These are phyloP conservation scores for Mythimna vitellina DNA, from an alignment of 2,888 invertebrate genomes.

Conservation along the genomic window DNA sequence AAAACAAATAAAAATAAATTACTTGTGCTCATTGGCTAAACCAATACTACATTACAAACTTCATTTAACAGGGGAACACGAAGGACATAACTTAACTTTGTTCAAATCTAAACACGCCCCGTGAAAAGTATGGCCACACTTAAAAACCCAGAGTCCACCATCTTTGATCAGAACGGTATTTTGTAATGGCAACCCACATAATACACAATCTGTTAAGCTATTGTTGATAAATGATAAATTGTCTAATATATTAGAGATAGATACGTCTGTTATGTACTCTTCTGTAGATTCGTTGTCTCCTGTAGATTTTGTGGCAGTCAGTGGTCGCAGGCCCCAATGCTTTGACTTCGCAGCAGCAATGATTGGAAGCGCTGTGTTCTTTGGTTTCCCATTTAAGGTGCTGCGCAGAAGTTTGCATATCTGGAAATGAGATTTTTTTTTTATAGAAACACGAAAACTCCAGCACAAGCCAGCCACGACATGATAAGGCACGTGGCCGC, in stretches of 20 bases:
- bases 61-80: slow-evolving; percentile 76
- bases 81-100: slow-evolving; percentile 87
- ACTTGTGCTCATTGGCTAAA: slow-evolving; percentile 39
- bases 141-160: slow-evolving; percentile 91
- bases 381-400: slow-evolving; percentile 73
- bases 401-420: slow-evolving; percentile 81
- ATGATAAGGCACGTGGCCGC: too few relatives aligned
- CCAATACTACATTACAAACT: slow-evolving; percentile 15
- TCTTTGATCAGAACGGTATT: slow-evolving; percentile 91
- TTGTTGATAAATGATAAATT: slow-evolving; percentile 73
- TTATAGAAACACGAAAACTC: too few relatives aligned
- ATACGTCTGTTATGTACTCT: slow-evolving; percentile 62
- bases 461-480: too few relatives aligned
- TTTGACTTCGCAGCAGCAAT: slow-evolving; percentile 81
- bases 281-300: slow-evolving; percentile 34
- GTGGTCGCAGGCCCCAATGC: slow-evolving; percentile 88
- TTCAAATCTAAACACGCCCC: slow-evolving; percentile 91
- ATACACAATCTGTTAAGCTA: slow-evolving; percentile 82
- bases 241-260: slow-evolving; percentile 74
- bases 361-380: slow-evolving; percentile 85
- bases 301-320: slow-evolving; percentile 55
- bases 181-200: slow-evolving; percentile 91
- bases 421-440: slow-evolving; percentile 78
- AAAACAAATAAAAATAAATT: slow-evolving; percentile 33
- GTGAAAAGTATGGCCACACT: slow-evolving; percentile 92